A percentile compares a stretch with the other conserved stretches of the same genome.
phyloP scores from a whole-genome alignment of 2,888 invertebrate genomes.

The Eupithecia pulchellata region DNA sequence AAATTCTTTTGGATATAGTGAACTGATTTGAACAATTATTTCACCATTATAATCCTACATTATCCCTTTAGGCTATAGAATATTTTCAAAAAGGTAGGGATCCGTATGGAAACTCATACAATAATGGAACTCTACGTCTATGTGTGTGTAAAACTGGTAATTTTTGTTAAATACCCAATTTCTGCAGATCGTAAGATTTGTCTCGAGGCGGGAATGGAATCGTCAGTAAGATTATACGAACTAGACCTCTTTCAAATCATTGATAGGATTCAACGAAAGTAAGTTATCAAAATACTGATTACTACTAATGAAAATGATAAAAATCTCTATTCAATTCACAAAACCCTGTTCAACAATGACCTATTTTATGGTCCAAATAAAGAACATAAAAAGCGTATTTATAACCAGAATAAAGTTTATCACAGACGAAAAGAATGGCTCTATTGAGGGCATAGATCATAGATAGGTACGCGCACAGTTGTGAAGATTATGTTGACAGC shows the following conservation, averaged over 20 bases:
- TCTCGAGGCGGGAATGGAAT: too few relatives aligned
- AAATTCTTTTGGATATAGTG: too few relatives aligned
- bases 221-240: too few relatives aligned
- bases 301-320: slow-evolving; percentile 9
- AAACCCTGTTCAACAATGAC: slow-evolving; percentile 1
- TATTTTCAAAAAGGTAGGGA: too few relatives aligned
- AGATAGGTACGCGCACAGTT: slow-evolving; percentile 39
- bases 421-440: slow-evolving; percentile 26
- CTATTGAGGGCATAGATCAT: slow-evolving; percentile 31
- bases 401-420: slow-evolving; percentile 28
- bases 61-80: too few relatives aligned
- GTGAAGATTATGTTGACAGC: slow-evolving; percentile 36
- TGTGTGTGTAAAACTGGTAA: too few relatives aligned
- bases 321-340: not conserved
- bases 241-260: not conserved
- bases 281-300: not conserved
- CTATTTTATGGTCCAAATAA: slow-evolving; percentile 4
- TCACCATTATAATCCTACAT: too few relatives aligned
- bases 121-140: too few relatives aligned
- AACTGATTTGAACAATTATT: too few relatives aligned
- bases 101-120: too few relatives aligned
- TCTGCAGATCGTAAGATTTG: too few relatives aligned
- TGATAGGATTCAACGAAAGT: not conserved
- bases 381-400: not conserved
- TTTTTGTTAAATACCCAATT: too few relatives aligned